These are phyloP conservation scores for Trissoscelio sp. DNA, from an alignment of 2,888 invertebrate genomes.

Conservation along the genomic window DNA sequence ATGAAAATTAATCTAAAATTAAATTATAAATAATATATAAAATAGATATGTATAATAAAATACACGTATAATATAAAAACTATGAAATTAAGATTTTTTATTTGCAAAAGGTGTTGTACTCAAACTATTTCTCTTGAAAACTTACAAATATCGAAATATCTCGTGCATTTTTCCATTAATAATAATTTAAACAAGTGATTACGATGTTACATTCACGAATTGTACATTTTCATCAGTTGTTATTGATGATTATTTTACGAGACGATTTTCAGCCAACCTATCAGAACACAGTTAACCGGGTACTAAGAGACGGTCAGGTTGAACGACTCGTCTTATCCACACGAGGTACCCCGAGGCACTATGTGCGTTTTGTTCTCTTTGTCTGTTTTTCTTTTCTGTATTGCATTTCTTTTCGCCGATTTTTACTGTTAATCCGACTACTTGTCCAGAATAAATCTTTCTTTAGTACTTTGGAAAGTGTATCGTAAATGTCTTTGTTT, in stretches of 20 bases:
- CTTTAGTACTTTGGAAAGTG: slow-evolving; percentile 18
- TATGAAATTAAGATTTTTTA: no score
- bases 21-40: no score
- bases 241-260: slow-evolving; percentile 48
- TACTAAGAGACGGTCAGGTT: slow-evolving; percentile 76
- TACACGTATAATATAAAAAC: no score
- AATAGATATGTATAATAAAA: no score
- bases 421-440: slow-evolving; percentile 75
- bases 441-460: slow-evolving; percentile 50
- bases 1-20: slow-evolving; percentile 43
- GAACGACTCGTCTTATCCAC: slow-evolving; percentile 77
- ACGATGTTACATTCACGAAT: slow-evolving; percentile 27
- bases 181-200: not conserved
- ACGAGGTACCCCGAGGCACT: slow-evolving; percentile 71
- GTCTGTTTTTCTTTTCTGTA: slow-evolving; percentile 70
- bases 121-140: no score
- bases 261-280: slow-evolving; percentile 66
- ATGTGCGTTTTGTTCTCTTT: slow-evolving; percentile 59
- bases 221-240: slow-evolving; percentile 36
- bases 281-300: slow-evolving; percentile 75
- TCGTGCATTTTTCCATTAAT: slow-evolving; percentile 29
- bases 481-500: slow-evolving; percentile 1
- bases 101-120: no score
- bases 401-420: slow-evolving; percentile 70
- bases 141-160: slow-evolving; percentile 44